Percentiles rank a stretch among this genome's conserved stretches.
These are phyloP conservation scores for Hydrozoanthus gracilis DNA, from an alignment of 92 coral and sea anemone species.

Conservation along the genomic window DNA sequence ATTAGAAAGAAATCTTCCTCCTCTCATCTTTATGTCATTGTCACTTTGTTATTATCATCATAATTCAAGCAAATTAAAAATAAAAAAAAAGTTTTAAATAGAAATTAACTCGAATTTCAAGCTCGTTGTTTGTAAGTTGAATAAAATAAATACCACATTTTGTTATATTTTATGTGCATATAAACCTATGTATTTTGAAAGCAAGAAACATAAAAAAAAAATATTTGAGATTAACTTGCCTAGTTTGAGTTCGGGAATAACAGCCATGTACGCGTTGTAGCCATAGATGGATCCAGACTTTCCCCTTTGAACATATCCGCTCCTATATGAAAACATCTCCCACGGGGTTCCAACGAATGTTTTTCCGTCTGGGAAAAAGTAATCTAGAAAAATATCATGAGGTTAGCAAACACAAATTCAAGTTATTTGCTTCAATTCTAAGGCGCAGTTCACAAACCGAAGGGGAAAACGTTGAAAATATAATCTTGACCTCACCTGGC, in stretches of 20 bases:
- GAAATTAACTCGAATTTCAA: no score
- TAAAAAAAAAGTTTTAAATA: no score
- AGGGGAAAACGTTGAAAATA: no score
- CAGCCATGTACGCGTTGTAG: slow-evolving; percentile 4
- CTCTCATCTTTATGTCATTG: background rate
- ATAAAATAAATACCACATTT: no score
- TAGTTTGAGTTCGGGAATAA: slow-evolving; percentile 37
- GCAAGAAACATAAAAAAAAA: background rate
- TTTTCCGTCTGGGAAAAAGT: slow-evolving; percentile 29
- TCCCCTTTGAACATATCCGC: slow-evolving; percentile 2
- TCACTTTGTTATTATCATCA: no score
- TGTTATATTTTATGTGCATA: no score
- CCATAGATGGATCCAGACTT: slow-evolving; percentile 26
- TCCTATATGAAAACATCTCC: slow-evolving; percentile 1
- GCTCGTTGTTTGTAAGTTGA: no score
- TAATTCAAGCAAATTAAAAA: no score
- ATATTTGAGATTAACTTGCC: background rate
- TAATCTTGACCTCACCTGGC: slow-evolving; percentile 71
- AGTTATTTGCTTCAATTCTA: background rate
- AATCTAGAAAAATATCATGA: background rate
- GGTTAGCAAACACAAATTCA: background rate
- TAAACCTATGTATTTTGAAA: no score
- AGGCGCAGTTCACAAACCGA: background rate
- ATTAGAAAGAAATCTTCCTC: background rate
- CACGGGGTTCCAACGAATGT: slow-evolving; percentile 38